These are phyloP conservation scores for Drosophila lacertosa DNA, from an alignment of 1,140 invertebrate genomes.

Conservation along the genomic window DNA sequence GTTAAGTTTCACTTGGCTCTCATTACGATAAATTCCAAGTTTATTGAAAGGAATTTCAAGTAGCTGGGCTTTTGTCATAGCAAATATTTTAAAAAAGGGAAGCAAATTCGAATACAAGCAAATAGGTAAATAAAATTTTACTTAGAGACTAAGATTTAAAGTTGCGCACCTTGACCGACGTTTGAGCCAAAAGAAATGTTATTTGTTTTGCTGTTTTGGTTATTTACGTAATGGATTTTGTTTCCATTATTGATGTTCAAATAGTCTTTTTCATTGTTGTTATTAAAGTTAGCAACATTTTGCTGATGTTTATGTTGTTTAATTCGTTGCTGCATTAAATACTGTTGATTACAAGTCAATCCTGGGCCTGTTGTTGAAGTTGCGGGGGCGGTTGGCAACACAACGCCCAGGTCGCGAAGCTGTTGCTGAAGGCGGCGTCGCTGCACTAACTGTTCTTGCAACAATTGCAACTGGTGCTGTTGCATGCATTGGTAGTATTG, in stretches of 20 bases:
- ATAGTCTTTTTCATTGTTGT: slow-evolving; percentile 66
- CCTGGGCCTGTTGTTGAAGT: slow-evolving; percentile 43
- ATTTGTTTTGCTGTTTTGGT: slow-evolving; percentile 17
- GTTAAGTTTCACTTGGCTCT: not conserved
- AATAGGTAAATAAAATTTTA: slow-evolving; percentile 23
- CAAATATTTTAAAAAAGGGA: slow-evolving; percentile 29
- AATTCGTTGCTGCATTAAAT: slow-evolving; percentile 69
- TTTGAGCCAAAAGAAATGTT: slow-evolving; percentile 29
- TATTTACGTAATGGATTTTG: slow-evolving; percentile 29
- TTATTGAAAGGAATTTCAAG: slow-evolving; percentile 47
- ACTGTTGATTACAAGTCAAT: slow-evolving; percentile 79
- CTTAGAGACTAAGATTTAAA: slow-evolving; percentile 28
- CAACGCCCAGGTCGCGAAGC: slow-evolving; percentile 64
- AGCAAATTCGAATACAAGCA: slow-evolving; percentile 6
- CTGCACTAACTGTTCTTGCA: slow-evolving; percentile 76
- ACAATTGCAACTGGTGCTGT: slow-evolving; percentile 74
- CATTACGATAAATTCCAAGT: slow-evolving; percentile 48
- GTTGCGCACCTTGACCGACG: slow-evolving; percentile 63
- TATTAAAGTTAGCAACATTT: slow-evolving; percentile 34
- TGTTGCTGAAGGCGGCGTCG: slow-evolving; percentile 72
- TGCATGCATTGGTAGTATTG: slow-evolving; percentile 79
- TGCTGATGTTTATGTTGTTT: slow-evolving; percentile 47
- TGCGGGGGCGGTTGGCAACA: slow-evolving; percentile 18
- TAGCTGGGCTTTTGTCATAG: slow-evolving; percentile 16
- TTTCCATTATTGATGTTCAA: slow-evolving; percentile 51